Evolutionary conservation across 2,888 invertebrate species (phyloP).

Genomic region (Syrphus vitripennis): DNA sequence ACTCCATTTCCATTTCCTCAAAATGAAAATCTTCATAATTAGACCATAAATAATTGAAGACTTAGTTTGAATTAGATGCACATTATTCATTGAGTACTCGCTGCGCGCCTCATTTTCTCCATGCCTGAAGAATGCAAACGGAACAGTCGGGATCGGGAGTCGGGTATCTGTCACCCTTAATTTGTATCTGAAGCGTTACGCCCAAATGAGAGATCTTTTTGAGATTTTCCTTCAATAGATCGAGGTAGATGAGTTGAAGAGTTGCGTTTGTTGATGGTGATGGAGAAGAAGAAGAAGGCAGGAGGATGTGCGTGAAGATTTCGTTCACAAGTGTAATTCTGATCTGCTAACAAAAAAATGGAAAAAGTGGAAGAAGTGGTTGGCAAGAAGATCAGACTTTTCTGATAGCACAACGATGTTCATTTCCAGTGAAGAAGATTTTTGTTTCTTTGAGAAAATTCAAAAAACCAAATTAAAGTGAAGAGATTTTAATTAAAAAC

Average conservation of each 20-base stretch:
- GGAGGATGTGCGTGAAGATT: constrained; percentile 6
- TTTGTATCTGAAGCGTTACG: constrained; percentile 49
- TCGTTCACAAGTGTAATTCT: background rate
- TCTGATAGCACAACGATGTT: constrained; percentile 25
- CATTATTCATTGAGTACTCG: constrained; percentile 62
- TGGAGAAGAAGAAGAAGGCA: background rate
- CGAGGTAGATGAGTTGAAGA: too few relatives aligned
- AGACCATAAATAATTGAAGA: constrained; percentile 70
- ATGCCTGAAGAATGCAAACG: constrained; percentile 18
- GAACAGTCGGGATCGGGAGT: background rate
- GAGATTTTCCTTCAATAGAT: constrained; percentile 6
- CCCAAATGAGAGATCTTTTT: constrained; percentile 33
- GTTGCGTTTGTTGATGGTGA: too few relatives aligned
- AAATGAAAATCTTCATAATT: constrained; percentile 58
- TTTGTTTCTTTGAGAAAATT: constrained; percentile 7
- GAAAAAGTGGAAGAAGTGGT: background rate
- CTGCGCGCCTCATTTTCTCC: background rate
- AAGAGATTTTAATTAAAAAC: constrained; percentile 68
- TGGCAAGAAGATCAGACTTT: background rate
- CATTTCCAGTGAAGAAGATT: constrained; percentile 11
- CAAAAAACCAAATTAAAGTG: constrained; percentile 41
- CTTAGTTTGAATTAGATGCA: constrained; percentile 64
- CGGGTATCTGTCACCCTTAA: constrained; percentile 58
- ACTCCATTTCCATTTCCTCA: constrained; percentile 11
- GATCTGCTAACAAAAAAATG: background rate